Evolutionary conservation across 2,113 vertebrate species (phyloP), one percentile per base, ranked within the genome.

Genomic region (Anolis carolinensis): DNA sequence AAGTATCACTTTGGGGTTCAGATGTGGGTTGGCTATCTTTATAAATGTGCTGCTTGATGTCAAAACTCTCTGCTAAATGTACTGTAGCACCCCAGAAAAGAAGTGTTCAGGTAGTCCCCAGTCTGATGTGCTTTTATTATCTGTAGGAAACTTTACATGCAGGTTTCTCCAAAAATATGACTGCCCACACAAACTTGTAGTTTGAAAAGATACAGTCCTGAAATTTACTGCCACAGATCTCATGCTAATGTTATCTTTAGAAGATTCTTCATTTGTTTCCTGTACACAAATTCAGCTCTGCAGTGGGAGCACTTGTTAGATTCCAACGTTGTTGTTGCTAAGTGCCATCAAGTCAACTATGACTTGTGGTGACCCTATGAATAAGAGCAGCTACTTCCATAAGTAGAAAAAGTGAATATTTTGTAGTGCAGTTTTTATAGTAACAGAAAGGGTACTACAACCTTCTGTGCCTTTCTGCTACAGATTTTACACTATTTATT

Each of bases 201-300:
- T 81, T 48, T 81, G 63, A 81, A 81, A 67, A 32, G 65, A n/a
- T 81, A 67, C 16, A 81, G 7, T 50, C 3, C 36, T 67, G 62
- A 65, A 68, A 68, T 48, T 68, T 68, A 5, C 18, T 68, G 5
- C n/a, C 4, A 52, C 7, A 44, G 16, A 81, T 44, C 73, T 75
- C 23, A 2, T 48, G 8, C 21, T 74, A 9, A 50, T 81, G 30
- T 32, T 52, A 23, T 6, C 20, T 81, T 81, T 70, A n/a, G 7
- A 67, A 62, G 62, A 48, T 67, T 81, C 67, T 81, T 14, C 5
- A 39, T 67, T 81, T 70, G 80, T 81, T 81, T 81, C 50, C 80
- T 23, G 30, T 50, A 18, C 48, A 32, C 32, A 55, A 52, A 78
- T 75, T 30, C 21, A 75, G 7, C 2, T 27, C 6, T 48, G 9